Conservation (phyloP, 2,888 invertebrate species). For the Drosophila tripunctata region DNA sequence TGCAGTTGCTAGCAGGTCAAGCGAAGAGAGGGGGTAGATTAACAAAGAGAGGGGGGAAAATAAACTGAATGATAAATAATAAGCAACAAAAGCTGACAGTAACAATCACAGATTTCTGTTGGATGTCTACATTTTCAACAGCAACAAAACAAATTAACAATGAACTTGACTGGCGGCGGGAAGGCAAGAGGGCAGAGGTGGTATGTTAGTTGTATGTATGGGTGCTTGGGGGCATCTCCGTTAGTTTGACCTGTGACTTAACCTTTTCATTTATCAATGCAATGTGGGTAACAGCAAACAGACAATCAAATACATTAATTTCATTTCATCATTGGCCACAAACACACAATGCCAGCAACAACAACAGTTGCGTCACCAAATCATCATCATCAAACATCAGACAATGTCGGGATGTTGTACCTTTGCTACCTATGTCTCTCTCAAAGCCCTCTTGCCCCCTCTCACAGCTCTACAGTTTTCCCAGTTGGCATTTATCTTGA, state of each 20-base stretch:
- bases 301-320: constrained; percentile 61
- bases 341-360: too few relatives aligned
- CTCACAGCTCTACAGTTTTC: not conserved
- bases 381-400: constrained; percentile 62
- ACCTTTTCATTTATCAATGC: constrained; percentile 69
- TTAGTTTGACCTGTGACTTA: constrained; percentile 46
- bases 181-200: not conserved
- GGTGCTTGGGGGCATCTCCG: not conserved
- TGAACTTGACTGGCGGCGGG: not conserved
- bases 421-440: not conserved
- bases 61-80: constrained; percentile 66
- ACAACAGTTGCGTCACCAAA: constrained; percentile 34
- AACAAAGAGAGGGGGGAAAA: constrained; percentile 4
- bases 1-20: constrained; percentile 51
- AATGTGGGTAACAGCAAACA: constrained; percentile 18
- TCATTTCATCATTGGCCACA: constrained; percentile 57
- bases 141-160: constrained; percentile 47
- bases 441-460: too few relatives aligned
- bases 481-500: constrained; percentile 70
- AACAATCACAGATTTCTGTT: constrained; percentile 47
- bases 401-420: constrained; percentile 33
- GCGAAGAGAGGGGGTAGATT: not conserved
- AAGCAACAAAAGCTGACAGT: constrained; percentile 62
- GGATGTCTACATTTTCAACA: constrained; percentile 45
- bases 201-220: not conserved